Evolutionary conservation across 2,113 vertebrate genomes (phyloP), one percentile per base, ranked within the genome.

Genomic region (Ctenomys sociabilis): DNA sequence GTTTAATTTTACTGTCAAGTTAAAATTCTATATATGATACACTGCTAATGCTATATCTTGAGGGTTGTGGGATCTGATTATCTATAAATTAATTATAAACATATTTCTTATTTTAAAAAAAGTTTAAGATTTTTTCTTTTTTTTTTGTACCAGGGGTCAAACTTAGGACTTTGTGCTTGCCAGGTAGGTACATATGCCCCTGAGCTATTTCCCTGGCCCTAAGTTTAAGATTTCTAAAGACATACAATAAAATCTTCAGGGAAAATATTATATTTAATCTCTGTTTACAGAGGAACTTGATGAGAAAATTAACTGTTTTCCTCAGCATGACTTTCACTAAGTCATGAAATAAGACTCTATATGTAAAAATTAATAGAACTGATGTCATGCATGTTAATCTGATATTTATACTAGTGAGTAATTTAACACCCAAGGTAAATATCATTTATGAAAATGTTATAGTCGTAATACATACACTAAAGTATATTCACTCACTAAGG

Each of bases 1-100:
- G 86, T 81, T 95, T 83, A 95, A 96, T 86, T 87, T 96, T 95
- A 95, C 5, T 85, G 72, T 9, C 57, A 13, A 86, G 3, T 82
- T 93, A 57, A 93, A 94, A 85, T 83, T 86, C 52, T 89, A 86
- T n/a, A 88, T 87, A 72, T 93, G 88, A 85, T 96, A 93, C 3
- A 75, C 22, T 96, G 35, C 73, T 88, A 92, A 59, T 91, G 61
- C 64, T 96, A 90, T 22, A 87, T 90, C 54, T 91, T 96, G 49
- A 93, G 52, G 82, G n/a, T 88, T 13, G 35, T 21, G 40, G 45
- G 59, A 40, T 78, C 82, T 88, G n/a, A 92, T 77, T 97, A 93
- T 66, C 90, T 96, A 30, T 43, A 89, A 92, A 92, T 77, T 94
- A 90, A 35, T 72, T 95, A 88, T 64, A 97, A 92, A 94, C 68